These are phyloP conservation scores for Marasmarcha lunaedactyla DNA, from an alignment of 2,888 invertebrate species.

Conservation along the genomic window DNA sequence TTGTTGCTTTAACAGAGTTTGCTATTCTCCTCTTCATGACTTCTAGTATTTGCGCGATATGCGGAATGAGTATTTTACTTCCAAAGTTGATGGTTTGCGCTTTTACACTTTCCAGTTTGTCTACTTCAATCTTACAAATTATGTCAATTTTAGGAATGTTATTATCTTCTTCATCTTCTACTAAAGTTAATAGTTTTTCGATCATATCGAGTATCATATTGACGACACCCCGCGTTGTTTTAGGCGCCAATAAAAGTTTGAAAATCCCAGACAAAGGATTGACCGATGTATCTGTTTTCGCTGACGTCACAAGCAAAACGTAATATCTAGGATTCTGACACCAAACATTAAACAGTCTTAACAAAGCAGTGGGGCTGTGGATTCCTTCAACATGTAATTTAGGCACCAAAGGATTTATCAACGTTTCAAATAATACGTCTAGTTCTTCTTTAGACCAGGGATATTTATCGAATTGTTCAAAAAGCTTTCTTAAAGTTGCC, in stretches of 20 bases:
- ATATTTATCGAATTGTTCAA: constrained; percentile 83
- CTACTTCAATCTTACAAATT: too few species aligned
- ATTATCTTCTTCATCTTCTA: constrained; percentile 69
- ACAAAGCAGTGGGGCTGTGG: constrained; percentile 83
- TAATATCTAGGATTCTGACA: constrained; percentile 84
- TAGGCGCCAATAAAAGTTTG: constrained; percentile 76
- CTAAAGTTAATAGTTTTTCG: constrained; percentile 77
- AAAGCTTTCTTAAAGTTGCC: constrained; percentile 77
- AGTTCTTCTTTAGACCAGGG: constrained; percentile 78
- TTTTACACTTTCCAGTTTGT: constrained; percentile 33
- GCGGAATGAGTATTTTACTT: constrained; percentile 78
- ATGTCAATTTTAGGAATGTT: constrained; percentile 32
- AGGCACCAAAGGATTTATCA: constrained; percentile 83
- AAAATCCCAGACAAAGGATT: constrained; percentile 78
- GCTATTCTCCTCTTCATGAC: constrained; percentile 76
- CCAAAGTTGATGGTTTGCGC: constrained; percentile 74
- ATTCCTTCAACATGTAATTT: constrained; percentile 85
- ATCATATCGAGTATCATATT: constrained; percentile 80
- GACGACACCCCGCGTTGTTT: constrained; percentile 75
- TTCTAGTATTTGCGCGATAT: constrained; percentile 77
- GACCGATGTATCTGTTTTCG: constrained; percentile 43
- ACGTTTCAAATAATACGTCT: constrained; percentile 79
- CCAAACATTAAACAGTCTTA: constrained; percentile 86
- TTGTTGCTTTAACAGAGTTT: constrained; percentile 65
- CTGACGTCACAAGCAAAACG: constrained; percentile 74